Percentiles rank a stretch among this genome's conserved stretches.
Evolutionary conservation across 1,140 invertebrate species (phyloP).

Genomic region (Polypedilum vanderplanki): DNA sequence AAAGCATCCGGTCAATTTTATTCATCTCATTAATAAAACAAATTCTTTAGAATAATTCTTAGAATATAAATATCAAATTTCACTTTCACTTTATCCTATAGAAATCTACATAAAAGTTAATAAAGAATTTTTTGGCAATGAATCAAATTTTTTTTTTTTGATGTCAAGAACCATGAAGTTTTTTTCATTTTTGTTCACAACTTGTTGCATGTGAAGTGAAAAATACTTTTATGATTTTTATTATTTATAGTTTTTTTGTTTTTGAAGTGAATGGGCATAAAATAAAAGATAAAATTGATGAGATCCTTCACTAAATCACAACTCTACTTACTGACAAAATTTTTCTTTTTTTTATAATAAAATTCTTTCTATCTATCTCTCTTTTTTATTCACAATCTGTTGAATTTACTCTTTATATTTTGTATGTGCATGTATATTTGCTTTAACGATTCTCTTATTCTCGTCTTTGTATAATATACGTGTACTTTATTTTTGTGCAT

Average conservation of each 20-base stretch:
- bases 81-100: too few relatives aligned
- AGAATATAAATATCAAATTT: too few relatives aligned
- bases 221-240: neutral
- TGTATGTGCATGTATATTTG: neutral
- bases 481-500: conserved; percentile 19
- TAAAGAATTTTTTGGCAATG: neutral
- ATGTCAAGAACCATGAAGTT: neutral
- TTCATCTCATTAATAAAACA: too few relatives aligned
- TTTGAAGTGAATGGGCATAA: neutral
- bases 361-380: neutral
- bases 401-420: neutral
- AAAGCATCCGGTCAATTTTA: too few relatives aligned
- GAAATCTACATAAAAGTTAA: too few relatives aligned
- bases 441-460: conserved; percentile 13
- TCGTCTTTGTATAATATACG: neutral
- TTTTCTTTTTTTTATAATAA: neutral
- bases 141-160: neutral
- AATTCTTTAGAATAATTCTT: too few relatives aligned
- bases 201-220: neutral
- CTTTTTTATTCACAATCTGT: neutral
- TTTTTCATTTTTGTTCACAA: neutral
- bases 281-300: neutral
- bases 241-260: neutral
- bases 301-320: neutral
- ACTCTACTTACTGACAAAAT: neutral